Base-by-base conservation (phyloP, 2,113 vertebrate genomes). In the Equus quagga region DNA sequence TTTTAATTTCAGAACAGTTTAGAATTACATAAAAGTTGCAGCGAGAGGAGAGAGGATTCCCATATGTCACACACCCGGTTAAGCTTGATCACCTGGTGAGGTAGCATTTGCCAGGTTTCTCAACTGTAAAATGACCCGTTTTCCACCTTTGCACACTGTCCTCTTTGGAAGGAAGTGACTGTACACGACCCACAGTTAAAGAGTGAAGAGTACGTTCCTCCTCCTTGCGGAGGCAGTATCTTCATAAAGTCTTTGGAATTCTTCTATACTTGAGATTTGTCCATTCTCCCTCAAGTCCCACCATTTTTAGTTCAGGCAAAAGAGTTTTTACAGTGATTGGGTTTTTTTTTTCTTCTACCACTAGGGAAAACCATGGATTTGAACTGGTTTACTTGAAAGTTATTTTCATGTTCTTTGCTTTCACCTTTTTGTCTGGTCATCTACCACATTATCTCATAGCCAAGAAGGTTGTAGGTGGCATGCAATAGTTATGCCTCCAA, bases 291-390 rank as follows among this genome's bases (percentile, higher is more conserved):
- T 78, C 58, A 60, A 44, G n/a, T 67, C 3, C 6, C 79, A 3
- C 46, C 31, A 44, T 76, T 64, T 76, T 75, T 80, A 76, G 58
- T 96, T 72, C 26, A 76, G 73, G 28, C 82, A 92, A 21, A 70
- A 96, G 51, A 79, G 54, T 28, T 75, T 84, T 91, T 84, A 69
- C 89, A 78, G 51, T 49, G 36, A 86, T 70, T 17, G 26, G 49
- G 12, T 15, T 89, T 60, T 85, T 78, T 80, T 91, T 67, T 58
- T 33, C 36, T 41, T 46, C 3, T 21, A 60, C 21, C 28, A 17
- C 19, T 56, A 89, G 65, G 31, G 70, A 84, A 54, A 85, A 41
- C 5, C 54, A n/a, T 33, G 49, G 31, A 44, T 89, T 62, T 73
- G 33, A 78, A 73, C 58, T 94, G 62, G 62, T 69, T 83, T 60